Percentiles rank a stretch among this genome's conserved stretches.
Conservation (phyloP, 2,113 vertebrate species). For the Zeus faber region DNA sequence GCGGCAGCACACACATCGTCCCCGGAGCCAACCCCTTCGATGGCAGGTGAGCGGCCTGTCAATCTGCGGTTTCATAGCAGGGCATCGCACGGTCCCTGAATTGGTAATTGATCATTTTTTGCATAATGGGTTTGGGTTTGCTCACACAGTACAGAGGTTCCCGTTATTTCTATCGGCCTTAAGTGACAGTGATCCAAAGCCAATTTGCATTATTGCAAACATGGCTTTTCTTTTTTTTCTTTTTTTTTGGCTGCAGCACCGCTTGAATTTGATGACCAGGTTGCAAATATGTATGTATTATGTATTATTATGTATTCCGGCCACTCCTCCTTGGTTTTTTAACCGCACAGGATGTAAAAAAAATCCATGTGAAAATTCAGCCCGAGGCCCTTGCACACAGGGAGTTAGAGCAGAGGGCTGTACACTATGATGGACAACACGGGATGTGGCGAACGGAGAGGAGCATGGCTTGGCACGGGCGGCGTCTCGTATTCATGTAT, state of each 20-base stretch:
- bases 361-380: too few relatives aligned
- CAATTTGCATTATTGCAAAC: conserved; percentile 16
- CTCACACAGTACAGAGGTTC: neutral
- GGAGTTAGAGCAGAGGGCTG: conserved; percentile 18
- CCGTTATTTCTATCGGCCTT: neutral
- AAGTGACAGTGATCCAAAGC: neutral
- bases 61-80: conserved; percentile 4
- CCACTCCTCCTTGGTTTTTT: too few relatives aligned
- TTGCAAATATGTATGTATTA: too few relatives aligned
- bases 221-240: neutral
- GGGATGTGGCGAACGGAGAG: conserved; percentile 45
- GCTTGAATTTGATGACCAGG: too few relatives aligned
- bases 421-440: conserved; percentile 16
- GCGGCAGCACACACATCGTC: conserved; percentile 90
- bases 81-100: too few relatives aligned
- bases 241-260: conserved; percentile 15
- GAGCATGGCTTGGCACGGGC: conserved; percentile 26
- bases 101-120: too few relatives aligned
- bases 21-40: conserved; percentile 90
- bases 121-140: too few relatives aligned
- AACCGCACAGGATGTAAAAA: too few relatives aligned
- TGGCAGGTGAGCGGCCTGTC: conserved; percentile 92
- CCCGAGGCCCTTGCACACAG: neutral
- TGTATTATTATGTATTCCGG: too few relatives aligned
- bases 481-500: conserved; percentile 63